Evolutionary conservation across 2,888 invertebrate genomes (phyloP), one percentile per base, ranked within the genome.

Genomic region (Catocala fraxini): DNA sequence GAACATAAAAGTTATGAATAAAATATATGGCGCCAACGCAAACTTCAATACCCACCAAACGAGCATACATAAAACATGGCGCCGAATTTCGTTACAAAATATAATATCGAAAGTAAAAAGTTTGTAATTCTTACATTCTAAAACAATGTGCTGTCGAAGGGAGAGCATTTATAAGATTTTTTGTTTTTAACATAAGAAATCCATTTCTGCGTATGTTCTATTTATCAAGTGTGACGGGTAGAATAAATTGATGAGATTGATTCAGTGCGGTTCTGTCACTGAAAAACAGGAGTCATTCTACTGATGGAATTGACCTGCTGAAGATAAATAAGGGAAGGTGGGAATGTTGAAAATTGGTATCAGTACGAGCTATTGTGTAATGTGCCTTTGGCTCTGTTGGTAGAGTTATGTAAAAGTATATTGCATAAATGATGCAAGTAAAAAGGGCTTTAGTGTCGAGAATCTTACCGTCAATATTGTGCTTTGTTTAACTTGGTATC

Each of bases 61-160:
- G 71, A 74, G 65, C 71, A 77, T 77, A 74, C 80, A 79, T 75
- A 79, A 75, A 80, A 81, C 72, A 76, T 71, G 69, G 54, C 35
- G 63, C 62, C 64, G 63, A 57, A 76, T 73, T 79, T 73, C 63
- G 58, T 73, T 71, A 62, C 56, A 71, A 73, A 75, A 70, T 68
- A 69, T 66, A 72, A 68, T 71, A 73, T 66, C 48, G 54, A 43
- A 72, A 74, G 72, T 71, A 65, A 72, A 77, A 78, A 77, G 66
- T 75, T 78, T 56, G 51, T 33, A 58, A 62, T 63, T 60, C 61
- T 60, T 71, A 62, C 61, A 68, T 70, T 70, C 56, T 70, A 53
- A 68, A 66, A 62, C 52, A 64, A 68, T 63, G 59, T 47, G 42
- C 33, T 25, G 42, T 13, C 5, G 25, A 56, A 53, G 48, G 60